phyloP scores from a whole-genome alignment of 2,797 vertebrate genomes.

The Prunella strophiata region DNA sequence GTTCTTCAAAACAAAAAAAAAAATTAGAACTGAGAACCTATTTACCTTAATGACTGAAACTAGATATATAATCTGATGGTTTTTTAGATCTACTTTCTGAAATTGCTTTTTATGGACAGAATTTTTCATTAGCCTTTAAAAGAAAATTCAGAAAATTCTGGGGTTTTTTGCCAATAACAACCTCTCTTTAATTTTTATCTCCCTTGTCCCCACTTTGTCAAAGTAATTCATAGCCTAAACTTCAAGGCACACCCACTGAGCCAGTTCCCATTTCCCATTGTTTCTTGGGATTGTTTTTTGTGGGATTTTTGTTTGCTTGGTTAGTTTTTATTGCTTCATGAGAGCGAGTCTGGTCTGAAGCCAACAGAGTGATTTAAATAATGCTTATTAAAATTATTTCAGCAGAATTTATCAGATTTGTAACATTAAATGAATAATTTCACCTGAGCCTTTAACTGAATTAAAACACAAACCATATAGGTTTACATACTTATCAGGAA shows the following conservation, averaged over 20 bases:
- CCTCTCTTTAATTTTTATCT: neutral
- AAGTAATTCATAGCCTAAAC: neutral
- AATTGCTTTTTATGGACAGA: neutral
- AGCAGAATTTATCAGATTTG: neutral
- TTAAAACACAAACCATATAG: neutral
- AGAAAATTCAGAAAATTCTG: neutral
- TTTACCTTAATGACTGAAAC: neutral
- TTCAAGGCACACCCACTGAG: accelerated
- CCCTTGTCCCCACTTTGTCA: neutral
- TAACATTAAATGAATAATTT: neutral
- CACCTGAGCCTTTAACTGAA: neutral
- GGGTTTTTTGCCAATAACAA: neutral
- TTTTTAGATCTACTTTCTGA: neutral
- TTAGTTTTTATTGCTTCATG: neutral
- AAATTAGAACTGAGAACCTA: accelerated
- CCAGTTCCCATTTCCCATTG: accelerated
- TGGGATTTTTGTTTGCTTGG: neutral
- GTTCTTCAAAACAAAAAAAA: neutral
- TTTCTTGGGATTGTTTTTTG: accelerated
- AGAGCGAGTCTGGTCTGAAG: neutral
- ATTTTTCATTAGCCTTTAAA: neutral
- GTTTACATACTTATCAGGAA: neutral
- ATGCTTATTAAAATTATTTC: neutral
- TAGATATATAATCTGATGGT: neutral
- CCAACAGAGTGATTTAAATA: neutral